Evolutionary conservation across 2,113 vertebrate genomes (phyloP).

Genomic region (Todiramphus chloris): DNA sequence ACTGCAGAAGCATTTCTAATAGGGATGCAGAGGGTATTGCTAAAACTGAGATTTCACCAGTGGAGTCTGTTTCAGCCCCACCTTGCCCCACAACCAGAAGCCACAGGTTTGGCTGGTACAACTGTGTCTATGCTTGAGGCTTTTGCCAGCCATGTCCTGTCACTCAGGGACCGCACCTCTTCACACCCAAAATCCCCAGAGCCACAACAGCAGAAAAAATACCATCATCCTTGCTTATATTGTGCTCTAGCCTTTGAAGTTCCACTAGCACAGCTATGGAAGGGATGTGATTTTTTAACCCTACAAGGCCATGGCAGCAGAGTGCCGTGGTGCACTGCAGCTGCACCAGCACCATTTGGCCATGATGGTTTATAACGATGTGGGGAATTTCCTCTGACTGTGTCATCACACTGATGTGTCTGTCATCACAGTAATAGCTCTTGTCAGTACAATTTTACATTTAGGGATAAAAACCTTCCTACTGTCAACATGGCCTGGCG

Average conservation of each 20-base stretch:
- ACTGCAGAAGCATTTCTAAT: background rate
- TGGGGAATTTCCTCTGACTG: background rate
- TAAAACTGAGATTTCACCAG: constrained; percentile 17
- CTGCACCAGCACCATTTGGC: background rate
- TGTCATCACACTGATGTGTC: background rate
- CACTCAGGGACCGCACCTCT: constrained; percentile 9
- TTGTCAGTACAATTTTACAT: background rate
- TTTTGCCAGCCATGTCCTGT: background rate
- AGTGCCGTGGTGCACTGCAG: background rate
- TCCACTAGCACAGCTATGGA: background rate
- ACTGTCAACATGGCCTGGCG: background rate
- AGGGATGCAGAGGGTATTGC: background rate
- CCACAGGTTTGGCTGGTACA: constrained; percentile 33
- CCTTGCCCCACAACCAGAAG: constrained; percentile 31
- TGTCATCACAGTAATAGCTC: background rate
- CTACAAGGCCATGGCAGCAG: background rate
- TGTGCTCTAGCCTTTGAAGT: background rate
- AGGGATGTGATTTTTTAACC: background rate
- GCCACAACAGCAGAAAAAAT: background rate
- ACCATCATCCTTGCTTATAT: background rate
- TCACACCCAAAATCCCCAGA: constrained; percentile 32
- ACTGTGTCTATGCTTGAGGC: background rate
- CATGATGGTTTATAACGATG: background rate
- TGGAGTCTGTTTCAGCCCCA: constrained; percentile 1
- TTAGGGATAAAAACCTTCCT: background rate